These are phyloP conservation scores for Brevimyrus niger DNA, from an alignment of 2,113 vertebrate genomes.

Conservation along the genomic window DNA sequence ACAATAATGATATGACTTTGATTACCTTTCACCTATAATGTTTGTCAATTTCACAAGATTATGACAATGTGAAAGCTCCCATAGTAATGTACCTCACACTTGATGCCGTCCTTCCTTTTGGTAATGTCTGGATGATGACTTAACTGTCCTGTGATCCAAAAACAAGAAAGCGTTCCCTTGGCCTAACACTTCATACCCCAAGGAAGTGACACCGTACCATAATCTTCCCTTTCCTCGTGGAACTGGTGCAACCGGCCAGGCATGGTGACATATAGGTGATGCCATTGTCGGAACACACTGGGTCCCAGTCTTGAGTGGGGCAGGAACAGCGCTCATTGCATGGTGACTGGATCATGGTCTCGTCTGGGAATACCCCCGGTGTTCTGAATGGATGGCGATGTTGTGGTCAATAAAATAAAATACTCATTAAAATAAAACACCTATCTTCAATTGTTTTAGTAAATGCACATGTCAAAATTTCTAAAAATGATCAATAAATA, in stretches of 20 bases:
- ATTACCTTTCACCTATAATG: neutral
- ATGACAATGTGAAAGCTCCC: neutral
- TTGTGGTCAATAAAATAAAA: neutral
- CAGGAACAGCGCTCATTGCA: constrained; percentile 80
- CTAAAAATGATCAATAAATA: neutral
- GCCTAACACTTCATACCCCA: neutral
- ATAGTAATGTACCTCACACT: neutral
- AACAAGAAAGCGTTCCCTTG: neutral
- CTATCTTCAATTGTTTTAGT: neutral
- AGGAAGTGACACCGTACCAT: constrained; percentile 46
- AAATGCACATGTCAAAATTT: neutral
- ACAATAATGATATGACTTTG: neutral
- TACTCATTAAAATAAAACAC: neutral
- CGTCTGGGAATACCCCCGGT: constrained; percentile 32
- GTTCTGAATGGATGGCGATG: constrained; percentile 40
- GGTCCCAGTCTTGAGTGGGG: constrained; percentile 74
- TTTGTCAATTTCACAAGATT: neutral
- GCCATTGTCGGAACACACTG: constrained; percentile 76
- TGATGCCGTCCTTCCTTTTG: neutral
- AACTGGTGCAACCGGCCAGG: constrained; percentile 70
- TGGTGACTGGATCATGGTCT: constrained; percentile 51
- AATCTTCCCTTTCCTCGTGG: constrained; percentile 54
- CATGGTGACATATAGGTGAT: constrained; percentile 78
- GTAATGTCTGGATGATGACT: neutral
- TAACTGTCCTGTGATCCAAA: neutral